These are phyloP conservation scores for Lasioglossum baleicum DNA, from an alignment of 1,140 invertebrate genomes.

Conservation along the genomic window DNA sequence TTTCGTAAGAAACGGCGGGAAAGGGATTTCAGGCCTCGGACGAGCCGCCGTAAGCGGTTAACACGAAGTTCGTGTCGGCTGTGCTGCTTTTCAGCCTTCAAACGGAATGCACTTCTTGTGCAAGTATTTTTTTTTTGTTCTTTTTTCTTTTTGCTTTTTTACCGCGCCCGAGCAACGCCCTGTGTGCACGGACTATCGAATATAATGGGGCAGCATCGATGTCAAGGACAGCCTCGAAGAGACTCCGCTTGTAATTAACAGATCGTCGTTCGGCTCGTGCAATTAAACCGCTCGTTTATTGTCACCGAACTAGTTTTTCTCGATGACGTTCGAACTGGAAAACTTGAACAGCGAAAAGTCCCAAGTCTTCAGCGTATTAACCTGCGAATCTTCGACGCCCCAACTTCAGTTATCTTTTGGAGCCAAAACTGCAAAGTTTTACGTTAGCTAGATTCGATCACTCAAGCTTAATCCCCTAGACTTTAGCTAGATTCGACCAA, in stretches of 20 bases:
- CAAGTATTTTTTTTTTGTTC: neutral
- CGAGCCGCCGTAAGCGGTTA: neutral
- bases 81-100: conserved; percentile 11
- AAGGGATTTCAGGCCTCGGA: conserved; percentile 41
- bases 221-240: conserved; percentile 21
- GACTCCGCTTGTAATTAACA: conserved; percentile 23
- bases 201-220: conserved; percentile 28
- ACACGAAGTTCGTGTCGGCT: neutral
- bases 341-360: too few relatives aligned
- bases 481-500: too few relatives aligned
- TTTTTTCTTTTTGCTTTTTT: neutral
- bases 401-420: too few relatives aligned
- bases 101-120: conserved; percentile 36
- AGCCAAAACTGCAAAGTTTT: too few relatives aligned
- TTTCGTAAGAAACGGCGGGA: conserved; percentile 31
- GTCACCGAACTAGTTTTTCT: neutral
- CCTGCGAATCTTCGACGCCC: too few relatives aligned
- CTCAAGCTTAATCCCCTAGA: too few relatives aligned
- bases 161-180: neutral
- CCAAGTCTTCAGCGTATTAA: too few relatives aligned
- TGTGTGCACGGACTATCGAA: conserved; percentile 4
- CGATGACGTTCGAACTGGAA: too few relatives aligned
- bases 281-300: conserved; percentile 5
- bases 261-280: neutral
- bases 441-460: too few relatives aligned